These are phyloP conservation scores for Muschampia plurimacula DNA, from an alignment of 2,888 invertebrate genomes.

Conservation along the genomic window DNA sequence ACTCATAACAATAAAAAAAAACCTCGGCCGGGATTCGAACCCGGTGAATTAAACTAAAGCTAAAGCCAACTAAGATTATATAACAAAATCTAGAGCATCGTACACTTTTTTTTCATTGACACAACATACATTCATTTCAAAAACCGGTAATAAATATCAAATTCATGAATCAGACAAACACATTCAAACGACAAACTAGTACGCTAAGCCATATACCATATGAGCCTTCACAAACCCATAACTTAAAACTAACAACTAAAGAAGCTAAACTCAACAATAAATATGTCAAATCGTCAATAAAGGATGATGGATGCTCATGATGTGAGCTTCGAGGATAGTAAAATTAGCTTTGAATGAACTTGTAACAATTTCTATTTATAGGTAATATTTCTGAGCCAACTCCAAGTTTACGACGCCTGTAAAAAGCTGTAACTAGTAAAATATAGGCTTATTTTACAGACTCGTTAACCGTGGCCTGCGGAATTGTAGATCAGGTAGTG, in stretches of 20 bases:
- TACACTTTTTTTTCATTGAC: too few relatives aligned
- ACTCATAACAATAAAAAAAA: too few relatives aligned
- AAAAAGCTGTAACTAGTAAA: conserved; percentile 33
- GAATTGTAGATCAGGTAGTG: conserved; percentile 8
- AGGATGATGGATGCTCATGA: conserved; percentile 3
- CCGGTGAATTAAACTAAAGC: too few relatives aligned
- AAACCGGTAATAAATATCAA: too few relatives aligned
- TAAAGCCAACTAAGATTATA: too few relatives aligned
- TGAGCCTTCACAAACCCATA: too few relatives aligned
- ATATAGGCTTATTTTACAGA: conserved; percentile 36
- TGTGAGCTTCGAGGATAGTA: not conserved
- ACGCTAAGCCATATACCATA: too few relatives aligned
- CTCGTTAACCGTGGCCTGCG: conserved; percentile 25
- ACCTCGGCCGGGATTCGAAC: too few relatives aligned
- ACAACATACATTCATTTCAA: too few relatives aligned
- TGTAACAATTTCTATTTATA: conserved; percentile 34
- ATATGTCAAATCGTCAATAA: conserved; percentile 13
- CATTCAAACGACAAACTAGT: too few relatives aligned
- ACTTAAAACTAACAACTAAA: not conserved
- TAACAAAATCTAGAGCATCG: too few relatives aligned
- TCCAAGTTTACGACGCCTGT: conserved; percentile 24
- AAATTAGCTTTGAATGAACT: conserved; percentile 26
- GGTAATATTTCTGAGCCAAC: conserved; percentile 26
- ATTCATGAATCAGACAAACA: too few relatives aligned
- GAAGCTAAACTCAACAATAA: not conserved